Base-by-base conservation (phyloP, 2,888 invertebrate genomes). In the Hesperia comma region DNA sequence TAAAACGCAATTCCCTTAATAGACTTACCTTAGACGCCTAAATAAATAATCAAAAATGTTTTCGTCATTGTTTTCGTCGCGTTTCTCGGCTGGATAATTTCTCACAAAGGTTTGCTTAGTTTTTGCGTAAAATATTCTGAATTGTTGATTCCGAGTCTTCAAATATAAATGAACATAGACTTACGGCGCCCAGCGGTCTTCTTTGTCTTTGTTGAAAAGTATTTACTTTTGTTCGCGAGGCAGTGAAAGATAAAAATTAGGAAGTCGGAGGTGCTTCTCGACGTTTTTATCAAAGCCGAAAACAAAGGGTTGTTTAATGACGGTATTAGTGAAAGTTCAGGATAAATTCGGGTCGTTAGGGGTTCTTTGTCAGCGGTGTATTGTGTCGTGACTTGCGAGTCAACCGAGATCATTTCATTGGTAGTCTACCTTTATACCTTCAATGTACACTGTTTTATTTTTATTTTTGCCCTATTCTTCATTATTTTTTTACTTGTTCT, bases 271-370 rank as follows among this genome's bases (percentile, higher is more conserved):
- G 85, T 86, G 81, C 79, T 81, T 79, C 77, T 79, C 81, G 81
- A 81, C 84, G 86, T 90, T 91, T 90, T 90, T 90, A 89, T 89
- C 90, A 90, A 87, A 84, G 86, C 81, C 80, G 81, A 85, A 89
- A 89, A 90, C 90, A 91, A 90, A 90, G 89, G 89, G 86, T 86
- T 89, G 88, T 90, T 89, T 89, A 90, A 91, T 91, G 89, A 87
- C 82, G 87, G 88, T 87, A 88, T 91, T 90, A 90, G 90, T 87
- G 86, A 89, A 88, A 90, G 89, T 89, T 90, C 86, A 83, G 87
- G 87, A 90, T 91, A 88, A 90, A 91, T 91, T 91, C 81, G 80
- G 83, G 84, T 89, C 89, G 86, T 91, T 90, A 88, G 75, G 70
- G 79, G 82, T 85, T 85, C 88, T 90, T 90, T 90, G 90, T 90